Conservation (phyloP, 2,888 invertebrate species). For the Chalcosyrphus nemorum region DNA sequence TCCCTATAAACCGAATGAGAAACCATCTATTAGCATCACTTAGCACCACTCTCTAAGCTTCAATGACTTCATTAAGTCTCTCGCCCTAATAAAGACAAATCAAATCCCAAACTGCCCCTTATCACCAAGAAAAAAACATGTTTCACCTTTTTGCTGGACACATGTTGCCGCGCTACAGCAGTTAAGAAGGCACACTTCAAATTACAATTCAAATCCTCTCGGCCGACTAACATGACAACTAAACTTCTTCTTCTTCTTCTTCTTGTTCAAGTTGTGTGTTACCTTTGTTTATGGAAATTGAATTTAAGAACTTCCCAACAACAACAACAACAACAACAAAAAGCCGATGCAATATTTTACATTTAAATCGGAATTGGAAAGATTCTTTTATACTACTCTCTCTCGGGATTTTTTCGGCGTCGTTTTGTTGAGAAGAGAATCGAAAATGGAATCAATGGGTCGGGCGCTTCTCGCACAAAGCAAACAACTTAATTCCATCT, state of each 20-base stretch:
- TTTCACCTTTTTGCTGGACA: constrained; percentile 33
- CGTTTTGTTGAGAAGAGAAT: constrained; percentile 41
- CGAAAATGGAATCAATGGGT: constrained; percentile 71
- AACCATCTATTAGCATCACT: too few species aligned
- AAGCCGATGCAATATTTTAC: constrained; percentile 69
- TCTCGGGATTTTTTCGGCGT: constrained; percentile 7
- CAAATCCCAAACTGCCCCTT: not conserved
- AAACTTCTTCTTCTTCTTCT: constrained; percentile 36
- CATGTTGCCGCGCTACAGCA: constrained; percentile 54
- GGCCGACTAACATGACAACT: constrained; percentile 16
- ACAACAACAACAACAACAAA: constrained; percentile 32
- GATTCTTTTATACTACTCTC: constrained; percentile 2
- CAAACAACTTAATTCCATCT: constrained; percentile 73
- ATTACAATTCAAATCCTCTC: constrained; percentile 62
- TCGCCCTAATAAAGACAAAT: not conserved
- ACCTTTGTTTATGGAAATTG: constrained; percentile 69
- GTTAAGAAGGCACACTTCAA: constrained; percentile 51
- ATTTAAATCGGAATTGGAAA: constrained; percentile 63
- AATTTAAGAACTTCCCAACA: constrained; percentile 13
- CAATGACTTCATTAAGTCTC: too few species aligned
- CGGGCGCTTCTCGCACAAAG: constrained; percentile 71
- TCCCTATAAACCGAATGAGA: too few species aligned
- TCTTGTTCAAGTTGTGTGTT: constrained; percentile 1
- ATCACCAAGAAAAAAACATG: constrained; percentile 55
- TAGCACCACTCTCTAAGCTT: too few species aligned